These are phyloP conservation scores for Paraplagusia blochii DNA, from an alignment of 2,113 vertebrate genomes.

Conservation along the genomic window DNA sequence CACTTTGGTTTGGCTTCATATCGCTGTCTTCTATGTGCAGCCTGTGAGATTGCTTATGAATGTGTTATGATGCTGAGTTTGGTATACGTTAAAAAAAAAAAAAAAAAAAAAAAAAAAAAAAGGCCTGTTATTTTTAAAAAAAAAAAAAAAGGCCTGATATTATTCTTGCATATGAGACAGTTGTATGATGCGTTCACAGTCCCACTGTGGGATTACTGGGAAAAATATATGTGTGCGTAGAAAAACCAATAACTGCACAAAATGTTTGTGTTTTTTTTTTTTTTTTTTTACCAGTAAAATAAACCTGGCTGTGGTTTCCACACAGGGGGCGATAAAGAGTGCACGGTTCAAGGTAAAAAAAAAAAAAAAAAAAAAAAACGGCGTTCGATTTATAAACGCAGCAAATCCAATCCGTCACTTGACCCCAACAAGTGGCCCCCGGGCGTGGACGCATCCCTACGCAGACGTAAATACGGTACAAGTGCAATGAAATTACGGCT, in stretches of 20 bases:
- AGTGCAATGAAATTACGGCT: constrained; percentile 29
- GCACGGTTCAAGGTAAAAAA: constrained; percentile 41
- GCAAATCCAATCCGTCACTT: constrained; percentile 3
- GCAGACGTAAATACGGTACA: constrained; percentile 17
- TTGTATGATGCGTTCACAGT: constrained; percentile 18
- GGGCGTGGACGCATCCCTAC: constrained; percentile 6
- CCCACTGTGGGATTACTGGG: constrained; percentile 22
- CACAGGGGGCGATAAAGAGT: constrained; percentile 11
- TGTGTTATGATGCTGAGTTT: constrained; percentile 57
- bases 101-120: too few species aligned
- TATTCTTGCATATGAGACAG: constrained; percentile 24
- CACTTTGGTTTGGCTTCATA: constrained; percentile 54
- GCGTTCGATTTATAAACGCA: constrained; percentile 22
- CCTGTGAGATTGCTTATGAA: constrained; percentile 60
- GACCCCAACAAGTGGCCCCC: neutral
- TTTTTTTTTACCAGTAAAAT: constrained; percentile 5
- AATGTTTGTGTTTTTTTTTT: constrained; percentile 18
- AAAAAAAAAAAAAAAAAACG: constrained; percentile 6
- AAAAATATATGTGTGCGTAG: constrained; percentile 26
- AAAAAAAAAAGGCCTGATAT: too few species aligned
- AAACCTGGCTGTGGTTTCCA: constrained; percentile 12
- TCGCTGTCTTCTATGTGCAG: constrained; percentile 59
- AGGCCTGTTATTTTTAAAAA: too few species aligned
- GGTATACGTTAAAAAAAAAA: constrained; percentile 18
- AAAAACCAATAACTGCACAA: constrained; percentile 25